Conservation (phyloP, 2,888 invertebrate species). For the Apantesis nais region DNA sequence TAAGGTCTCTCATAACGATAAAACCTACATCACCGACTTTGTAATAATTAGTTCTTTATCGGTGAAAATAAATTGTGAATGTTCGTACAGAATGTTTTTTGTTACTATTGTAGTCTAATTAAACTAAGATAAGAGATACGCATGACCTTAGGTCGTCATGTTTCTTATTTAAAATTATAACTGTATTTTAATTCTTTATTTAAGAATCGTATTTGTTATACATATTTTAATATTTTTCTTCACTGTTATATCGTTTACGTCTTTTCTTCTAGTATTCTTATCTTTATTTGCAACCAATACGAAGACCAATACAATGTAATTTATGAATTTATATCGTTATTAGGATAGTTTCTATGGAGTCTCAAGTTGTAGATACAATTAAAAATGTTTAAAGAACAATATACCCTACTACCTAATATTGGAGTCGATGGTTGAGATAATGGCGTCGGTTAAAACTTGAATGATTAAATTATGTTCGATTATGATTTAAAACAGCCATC, state of each 20-base stretch:
- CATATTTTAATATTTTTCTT: constrained; percentile 8
- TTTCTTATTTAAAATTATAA: constrained; percentile 35
- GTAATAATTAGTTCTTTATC: constrained; percentile 44
- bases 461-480: background rate
- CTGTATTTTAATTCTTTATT: constrained; percentile 12
- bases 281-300: background rate
- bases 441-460: background rate
- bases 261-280: background rate
- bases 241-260: constrained; percentile 6
- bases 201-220: constrained; percentile 1
- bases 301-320: background rate
- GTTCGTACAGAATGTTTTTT: constrained; percentile 26
- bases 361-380: too few relatives aligned
- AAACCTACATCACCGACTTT: constrained; percentile 25
- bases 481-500: too few relatives aligned
- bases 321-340: background rate
- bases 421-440: background rate
- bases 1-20: constrained; percentile 16
- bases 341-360: too few relatives aligned
- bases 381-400: too few relatives aligned
- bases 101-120: constrained; percentile 26
- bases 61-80: constrained; percentile 16
- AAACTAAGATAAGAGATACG: constrained; percentile 42
- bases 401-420: background rate
- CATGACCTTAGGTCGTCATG: constrained; percentile 39